Evolutionary conservation across 2,888 invertebrate genomes (phyloP), one percentile per base, ranked within the genome.

Genomic region (Campaea margaritaria): DNA sequence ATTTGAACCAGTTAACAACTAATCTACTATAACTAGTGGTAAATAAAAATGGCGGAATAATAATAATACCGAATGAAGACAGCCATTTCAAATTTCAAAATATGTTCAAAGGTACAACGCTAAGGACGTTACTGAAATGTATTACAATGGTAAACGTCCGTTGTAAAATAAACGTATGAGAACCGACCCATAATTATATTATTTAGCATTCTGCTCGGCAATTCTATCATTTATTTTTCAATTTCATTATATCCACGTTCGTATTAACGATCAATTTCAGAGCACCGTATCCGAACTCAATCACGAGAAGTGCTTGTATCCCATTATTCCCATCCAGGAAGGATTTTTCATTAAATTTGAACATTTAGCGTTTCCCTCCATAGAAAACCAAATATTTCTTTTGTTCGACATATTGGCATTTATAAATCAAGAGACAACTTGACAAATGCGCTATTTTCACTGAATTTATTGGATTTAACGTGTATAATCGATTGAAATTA

Each of bases 401-500:
- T 58, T 58, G 48, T 58, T 58, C 43, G 12, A 12, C 43, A n/a
- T 53, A 58, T 58, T 46, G 46, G 36, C 13, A 45, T 52, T 47
- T 43, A 46, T 16, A 42, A 55, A 21, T 48, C 45, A 44, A 43
- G 16, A 21, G 41, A 47, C 39, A 41, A 47, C 31, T 43, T 5
- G 36, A 36, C n/a, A 31, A 31, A 31, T 10, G 1, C 31, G 21
- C 3, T 3, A 21, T 21, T 31, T 3, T 31, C 9, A 31, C 2
- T 5, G 21, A 21, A 21, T 3, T 21, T 31, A 9, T 21, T 3
- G 31, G 10, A 1, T 31, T 31, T 31, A 9, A 9, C 31, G 31
- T 31, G 31, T 9, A 21, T 21, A 31, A 31, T 27, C 27, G 2
- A 5, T 27, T 27, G 27, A 27, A 27, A 27, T 27, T 27, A 27